A percentile compares a stretch with the other conserved stretches of the same genome.
phyloP scores from a whole-genome alignment of 2,888 invertebrate genomes.

The Phrixothrix hirtus region DNA sequence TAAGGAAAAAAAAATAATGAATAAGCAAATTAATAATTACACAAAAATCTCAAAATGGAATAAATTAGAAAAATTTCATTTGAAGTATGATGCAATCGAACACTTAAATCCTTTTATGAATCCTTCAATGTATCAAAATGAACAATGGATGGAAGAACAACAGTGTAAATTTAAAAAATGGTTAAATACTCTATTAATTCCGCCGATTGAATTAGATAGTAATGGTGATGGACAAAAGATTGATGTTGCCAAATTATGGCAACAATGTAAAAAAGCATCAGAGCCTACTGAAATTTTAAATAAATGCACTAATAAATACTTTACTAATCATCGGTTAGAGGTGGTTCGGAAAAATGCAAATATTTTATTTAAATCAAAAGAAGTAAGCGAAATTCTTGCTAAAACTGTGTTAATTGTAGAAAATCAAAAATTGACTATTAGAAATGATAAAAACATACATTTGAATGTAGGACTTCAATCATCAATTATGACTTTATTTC shows the following conservation, averaged over 20 bases:
- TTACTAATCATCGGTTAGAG: conserved; percentile 68
- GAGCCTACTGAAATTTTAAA: conserved; percentile 70
- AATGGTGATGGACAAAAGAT: conserved; percentile 64
- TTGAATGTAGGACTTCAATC: conserved; percentile 82
- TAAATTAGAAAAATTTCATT: conserved; percentile 13
- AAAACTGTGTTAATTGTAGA: conserved; percentile 74
- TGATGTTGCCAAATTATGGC: conserved; percentile 75
- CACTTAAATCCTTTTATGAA: conserved; percentile 68
- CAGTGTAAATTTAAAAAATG: conserved; percentile 75
- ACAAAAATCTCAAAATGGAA: conserved; percentile 11
- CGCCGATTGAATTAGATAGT: conserved; percentile 74
- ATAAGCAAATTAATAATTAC: conserved; percentile 16
- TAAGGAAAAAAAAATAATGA: conserved; percentile 28
- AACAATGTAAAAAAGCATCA: conserved; percentile 69
- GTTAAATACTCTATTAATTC: conserved; percentile 76
- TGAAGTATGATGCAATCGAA: conserved; percentile 8
- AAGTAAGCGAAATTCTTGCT: conserved; percentile 64
- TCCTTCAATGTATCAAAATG: conserved; percentile 68
- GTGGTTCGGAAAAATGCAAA: conserved; percentile 66
- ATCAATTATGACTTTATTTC: conserved; percentile 71
- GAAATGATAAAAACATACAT: conserved; percentile 79
- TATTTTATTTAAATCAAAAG: conserved; percentile 40
- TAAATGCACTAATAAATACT: conserved; percentile 69
- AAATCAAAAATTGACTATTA: conserved; percentile 71
- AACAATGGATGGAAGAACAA: conserved; percentile 69